A percentile compares a stretch with the other conserved stretches of the same genome.
Evolutionary conservation across 2,797 vertebrate genomes (phyloP).

Genomic region (Coranthus polyacanthus): DNA sequence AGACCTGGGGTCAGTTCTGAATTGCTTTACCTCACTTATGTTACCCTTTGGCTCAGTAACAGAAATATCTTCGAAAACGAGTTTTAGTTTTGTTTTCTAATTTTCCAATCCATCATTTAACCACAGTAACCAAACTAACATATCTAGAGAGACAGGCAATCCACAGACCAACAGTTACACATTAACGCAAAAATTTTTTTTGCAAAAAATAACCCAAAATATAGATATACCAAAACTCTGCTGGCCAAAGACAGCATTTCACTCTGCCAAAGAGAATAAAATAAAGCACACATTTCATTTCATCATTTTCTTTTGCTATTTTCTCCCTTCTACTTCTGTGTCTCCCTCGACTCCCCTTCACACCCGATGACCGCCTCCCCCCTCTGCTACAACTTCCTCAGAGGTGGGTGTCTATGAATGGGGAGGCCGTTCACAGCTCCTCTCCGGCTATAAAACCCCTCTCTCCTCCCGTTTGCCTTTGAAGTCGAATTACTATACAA

Average conservation of each 20-base stretch:
- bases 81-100: conserved; percentile 16
- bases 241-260: neutral
- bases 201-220: conserved; percentile 38
- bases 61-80: neutral
- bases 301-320: conserved; percentile 27
- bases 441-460: conserved; percentile 69
- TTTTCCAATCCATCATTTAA: conserved; percentile 20
- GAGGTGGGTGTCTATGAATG: conserved; percentile 61
- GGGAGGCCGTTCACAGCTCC: conserved; percentile 63
- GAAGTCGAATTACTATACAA: conserved; percentile 86
- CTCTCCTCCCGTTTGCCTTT: conserved; percentile 72
- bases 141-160: conserved; percentile 4
- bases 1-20: conserved; percentile 42
- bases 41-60: conserved; percentile 7
- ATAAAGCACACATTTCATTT: conserved; percentile 30
- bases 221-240: conserved; percentile 14
- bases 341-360: conserved; percentile 11
- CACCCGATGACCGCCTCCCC: neutral
- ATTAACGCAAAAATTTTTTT: no score
- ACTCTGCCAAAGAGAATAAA: conserved; percentile 3
- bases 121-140: conserved; percentile 38
- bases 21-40: conserved; percentile 8
- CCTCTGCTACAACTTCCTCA: conserved; percentile 50
- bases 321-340: conserved; percentile 2
- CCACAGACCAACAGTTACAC: conserved; percentile 40